Evolutionary conservation across 2,797 vertebrate species (phyloP), one percentile per base, ranked within the genome.

Genomic region (Hippopotamyrus pictus): DNA sequence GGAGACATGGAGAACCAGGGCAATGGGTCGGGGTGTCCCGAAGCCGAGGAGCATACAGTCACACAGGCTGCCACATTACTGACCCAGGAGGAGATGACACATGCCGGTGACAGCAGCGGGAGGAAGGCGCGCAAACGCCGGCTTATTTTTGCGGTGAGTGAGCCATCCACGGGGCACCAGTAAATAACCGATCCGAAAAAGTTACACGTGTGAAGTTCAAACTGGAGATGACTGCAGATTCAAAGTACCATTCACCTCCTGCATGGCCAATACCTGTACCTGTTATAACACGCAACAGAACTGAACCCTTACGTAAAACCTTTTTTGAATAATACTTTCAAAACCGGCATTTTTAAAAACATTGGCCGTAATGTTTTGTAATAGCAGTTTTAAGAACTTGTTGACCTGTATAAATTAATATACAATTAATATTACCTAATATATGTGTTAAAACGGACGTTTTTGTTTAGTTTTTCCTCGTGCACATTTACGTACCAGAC

Each of bases 71-170:
- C 92, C 8, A 83, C 92, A 88, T 89, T 95, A 59, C 94, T 95
- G 90, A 88, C 88, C 92, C 0, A 19, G 89, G 62, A 90, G 89
- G 93, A 94, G 5, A 89, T 91, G 88, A 46, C 41, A 8, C 54
- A 19, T 48, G 5, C 41, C 14, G 87, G 59, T 4, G 65, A n/a
- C 17, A 25, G 37, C 0, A 50, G 51, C n/a, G 87, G 54, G 2
- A 91, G 89, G 89, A 94, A 48, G 5, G 88, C 87, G 0, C 90
- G 84, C 2, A 86, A 54, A 22, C 92, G 91, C 76, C 94, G 92
- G 89, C 79, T 95, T 89, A 92, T 95, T 0, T 50, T 57, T 76
- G 95, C 41, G 94, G 95, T 96, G 93, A 19, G 95, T 94, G 89
- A 14, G 53, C 37, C 6, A 5, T 79, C 37, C 17, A n/a, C 5